A percentile compares a stretch with the other conserved stretches of the same genome.
Evolutionary conservation across 2,888 invertebrate genomes (phyloP).

Genomic region (Cosmia trapezina): DNA sequence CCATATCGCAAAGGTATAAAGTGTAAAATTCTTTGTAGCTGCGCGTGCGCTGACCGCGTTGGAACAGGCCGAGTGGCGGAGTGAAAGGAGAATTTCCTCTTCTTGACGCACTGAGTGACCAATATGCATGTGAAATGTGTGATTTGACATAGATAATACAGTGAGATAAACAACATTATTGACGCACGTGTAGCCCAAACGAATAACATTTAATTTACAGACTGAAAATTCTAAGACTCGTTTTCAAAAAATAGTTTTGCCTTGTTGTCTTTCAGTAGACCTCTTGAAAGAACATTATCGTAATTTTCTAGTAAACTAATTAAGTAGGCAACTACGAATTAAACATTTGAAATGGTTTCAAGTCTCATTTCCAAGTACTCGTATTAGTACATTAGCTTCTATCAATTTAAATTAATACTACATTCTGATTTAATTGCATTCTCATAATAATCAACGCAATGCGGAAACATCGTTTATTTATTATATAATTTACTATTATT

Average conservation of each 20-base stretch:
- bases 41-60: conserved; percentile 65
- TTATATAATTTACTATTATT: conserved; percentile 7
- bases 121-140: conserved; percentile 52
- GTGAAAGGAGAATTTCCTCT: conserved; percentile 75
- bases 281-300: not conserved
- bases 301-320: not conserved
- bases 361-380: not conserved
- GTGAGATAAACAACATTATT: conserved; percentile 37
- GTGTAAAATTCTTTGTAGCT: conserved; percentile 16
- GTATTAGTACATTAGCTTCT: not conserved
- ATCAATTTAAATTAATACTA: not conserved
- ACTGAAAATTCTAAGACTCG: not conserved
- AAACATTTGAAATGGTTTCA: not conserved
- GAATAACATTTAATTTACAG: not conserved
- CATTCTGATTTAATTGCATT: conserved; percentile 7
- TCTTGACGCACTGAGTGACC: conserved; percentile 48
- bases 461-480: conserved; percentile 15
- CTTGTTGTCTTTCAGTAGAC: not conserved
- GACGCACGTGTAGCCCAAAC: conserved; percentile 4
- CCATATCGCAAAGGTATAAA: conserved; percentile 2
- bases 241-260: not conserved
- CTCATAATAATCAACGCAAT: conserved; percentile 9
- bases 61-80: conserved; percentile 63
- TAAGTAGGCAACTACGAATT: not conserved
- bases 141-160: conserved; percentile 45